These are phyloP conservation scores for Tenebrosternarchus preto DNA, from an alignment of 2,113 vertebrate genomes.

Conservation along the genomic window DNA sequence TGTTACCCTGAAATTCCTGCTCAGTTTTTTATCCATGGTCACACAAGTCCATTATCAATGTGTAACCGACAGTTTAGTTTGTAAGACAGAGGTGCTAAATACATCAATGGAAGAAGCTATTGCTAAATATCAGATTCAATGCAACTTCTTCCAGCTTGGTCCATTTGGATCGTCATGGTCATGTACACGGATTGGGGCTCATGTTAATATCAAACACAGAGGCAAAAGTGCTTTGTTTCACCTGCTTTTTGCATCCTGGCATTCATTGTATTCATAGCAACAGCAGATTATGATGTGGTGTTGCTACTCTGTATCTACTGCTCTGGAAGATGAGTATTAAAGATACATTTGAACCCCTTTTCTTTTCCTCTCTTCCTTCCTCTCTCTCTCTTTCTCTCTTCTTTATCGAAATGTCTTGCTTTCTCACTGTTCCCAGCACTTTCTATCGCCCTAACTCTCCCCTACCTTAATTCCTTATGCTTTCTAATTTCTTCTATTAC, in stretches of 20 bases:
- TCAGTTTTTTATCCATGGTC: neutral
- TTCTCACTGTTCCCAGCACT: too few relatives aligned
- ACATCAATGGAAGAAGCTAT: neutral
- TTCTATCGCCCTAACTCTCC: neutral
- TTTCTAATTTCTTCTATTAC: conserved; percentile 13
- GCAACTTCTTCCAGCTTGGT: neutral
- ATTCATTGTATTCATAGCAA: conserved; percentile 7
- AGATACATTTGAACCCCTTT: neutral
- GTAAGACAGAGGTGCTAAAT: neutral
- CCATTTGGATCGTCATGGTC: neutral
- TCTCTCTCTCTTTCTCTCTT: neutral
- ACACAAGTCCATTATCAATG: neutral
- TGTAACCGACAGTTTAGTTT: neutral
- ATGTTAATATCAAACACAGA: too few relatives aligned
- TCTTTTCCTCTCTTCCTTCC: neutral
- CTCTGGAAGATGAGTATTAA: conserved; percentile 1
- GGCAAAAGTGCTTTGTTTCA: too few relatives aligned
- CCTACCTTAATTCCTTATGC: neutral
- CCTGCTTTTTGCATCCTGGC: conserved; percentile 1
- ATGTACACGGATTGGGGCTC: neutral
- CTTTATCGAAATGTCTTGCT: neutral
- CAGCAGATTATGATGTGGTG: neutral
- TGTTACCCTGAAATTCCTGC: neutral
- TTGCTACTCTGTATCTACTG: conserved; percentile 13
- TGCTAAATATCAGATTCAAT: neutral